Evolutionary conservation across 2,888 invertebrate species (phyloP), one percentile per base, ranked within the genome.

Genomic region (Drepanosiphum platanoidis): DNA sequence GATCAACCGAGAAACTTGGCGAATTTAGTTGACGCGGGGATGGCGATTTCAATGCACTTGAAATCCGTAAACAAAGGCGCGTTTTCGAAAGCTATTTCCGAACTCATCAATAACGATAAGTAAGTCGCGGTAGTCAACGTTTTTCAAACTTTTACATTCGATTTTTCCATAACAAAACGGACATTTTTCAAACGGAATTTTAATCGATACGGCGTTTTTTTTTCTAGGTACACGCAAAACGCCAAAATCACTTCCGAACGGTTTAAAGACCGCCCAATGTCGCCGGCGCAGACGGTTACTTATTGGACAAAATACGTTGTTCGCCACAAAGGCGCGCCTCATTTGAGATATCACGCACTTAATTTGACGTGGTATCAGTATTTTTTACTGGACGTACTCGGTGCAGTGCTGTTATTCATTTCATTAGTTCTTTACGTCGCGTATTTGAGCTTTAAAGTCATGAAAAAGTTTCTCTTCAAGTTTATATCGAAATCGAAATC

Each of bases 351-450:
- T 2, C 15, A 39, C 2, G 42, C 42, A 15, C 30, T 30, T 15
- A 30, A 72, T 27, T 30, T 72, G 30, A 27, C 42, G 1, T 72
- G 71, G 71, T 72, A 72, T 39, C 71, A 72, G 15, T 72, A 72
- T 13, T 30, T 42, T 27, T 30, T 71, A 34, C n/a, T 71, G 13
- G 71, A 71, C 15, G 39, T 39, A 3, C n/a, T 71, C 13, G 27
- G 5, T 27, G 27, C 13, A n/a, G 3, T 27, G 9, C 9, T 27
- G 9, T 27, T 61, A 61, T n/a, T 61, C 1, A 7, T 4, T 61
- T 61, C n/a, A 9, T 61, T 27, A 1, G 22, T 61, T 7, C 9
- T 27, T 3, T 61, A 9, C 27, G 5, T 27, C n/a, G 9, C 9
- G 9, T 61, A 61, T 61, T n/a, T 15, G 9, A 15, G 46, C 18